phyloP scores from a whole-genome alignment of 2,113 vertebrate species.

The Australoheros scitulus region DNA sequence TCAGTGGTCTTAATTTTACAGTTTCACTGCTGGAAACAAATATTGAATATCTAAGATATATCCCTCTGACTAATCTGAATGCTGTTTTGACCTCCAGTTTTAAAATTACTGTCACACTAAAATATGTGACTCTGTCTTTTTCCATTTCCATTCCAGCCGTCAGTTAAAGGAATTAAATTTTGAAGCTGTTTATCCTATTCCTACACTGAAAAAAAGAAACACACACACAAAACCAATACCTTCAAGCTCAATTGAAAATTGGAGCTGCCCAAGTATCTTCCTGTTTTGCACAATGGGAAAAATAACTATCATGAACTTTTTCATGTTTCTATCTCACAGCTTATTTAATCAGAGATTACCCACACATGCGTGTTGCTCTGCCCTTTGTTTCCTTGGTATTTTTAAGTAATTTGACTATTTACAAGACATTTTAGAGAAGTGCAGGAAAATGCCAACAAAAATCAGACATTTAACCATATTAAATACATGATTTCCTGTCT shows the following conservation, averaged over 20 bases:
- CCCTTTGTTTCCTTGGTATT: constrained; percentile 27
- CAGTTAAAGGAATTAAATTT: too few species aligned
- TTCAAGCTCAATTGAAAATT: too few species aligned
- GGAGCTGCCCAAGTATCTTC: too few species aligned
- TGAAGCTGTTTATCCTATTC: too few species aligned
- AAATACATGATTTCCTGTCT: neutral
- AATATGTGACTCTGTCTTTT: neutral
- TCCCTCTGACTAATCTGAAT: neutral
- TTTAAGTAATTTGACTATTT: constrained; percentile 19
- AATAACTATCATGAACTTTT: neutral
- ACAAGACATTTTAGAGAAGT: constrained; percentile 4
- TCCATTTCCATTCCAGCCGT: too few species aligned
- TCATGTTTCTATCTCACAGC: neutral
- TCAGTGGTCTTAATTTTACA: too few species aligned
- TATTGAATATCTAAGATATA: neutral
- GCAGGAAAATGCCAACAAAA: constrained; percentile 27
- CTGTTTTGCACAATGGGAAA: neutral
- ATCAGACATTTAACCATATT: constrained; percentile 1
- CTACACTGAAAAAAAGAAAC: too few species aligned
- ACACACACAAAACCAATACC: too few species aligned
- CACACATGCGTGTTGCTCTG: neutral
- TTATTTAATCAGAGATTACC: constrained; percentile 7
- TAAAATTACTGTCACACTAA: neutral
- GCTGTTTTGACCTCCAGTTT: too few species aligned
- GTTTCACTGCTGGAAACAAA: neutral